These are phyloP conservation scores for Loripinus fragilis DNA, from an alignment of 2,888 invertebrate genomes.

Conservation along the genomic window DNA sequence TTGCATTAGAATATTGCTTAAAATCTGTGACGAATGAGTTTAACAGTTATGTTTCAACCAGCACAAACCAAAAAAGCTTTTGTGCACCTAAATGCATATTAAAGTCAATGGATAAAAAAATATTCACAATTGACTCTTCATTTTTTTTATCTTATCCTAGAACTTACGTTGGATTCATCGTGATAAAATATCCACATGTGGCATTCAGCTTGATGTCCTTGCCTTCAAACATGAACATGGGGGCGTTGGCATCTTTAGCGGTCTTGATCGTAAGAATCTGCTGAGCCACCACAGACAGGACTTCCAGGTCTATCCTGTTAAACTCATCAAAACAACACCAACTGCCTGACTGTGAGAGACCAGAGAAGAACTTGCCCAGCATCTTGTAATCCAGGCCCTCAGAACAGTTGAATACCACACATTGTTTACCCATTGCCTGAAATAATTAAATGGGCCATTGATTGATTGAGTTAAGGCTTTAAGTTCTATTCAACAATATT, in stretches of 20 bases:
- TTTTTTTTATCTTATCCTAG: neutral
- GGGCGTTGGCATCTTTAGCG: conserved; percentile 80
- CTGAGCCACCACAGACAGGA: conserved; percentile 83
- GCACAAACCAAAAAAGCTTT: too few relatives aligned
- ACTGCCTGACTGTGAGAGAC: conserved; percentile 82
- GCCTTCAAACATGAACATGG: conserved; percentile 83
- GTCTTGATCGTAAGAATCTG: conserved; percentile 83
- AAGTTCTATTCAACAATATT: too few relatives aligned
- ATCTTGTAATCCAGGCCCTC: conserved; percentile 83
- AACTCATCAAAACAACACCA: conserved; percentile 84
- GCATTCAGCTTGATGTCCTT: conserved; percentile 82
- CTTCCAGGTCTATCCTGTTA: conserved; percentile 83
- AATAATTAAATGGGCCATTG: too few relatives aligned
- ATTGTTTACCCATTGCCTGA: conserved; percentile 83
- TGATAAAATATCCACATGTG: conserved; percentile 83
- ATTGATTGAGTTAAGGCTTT: too few relatives aligned
- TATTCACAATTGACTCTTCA: too few relatives aligned
- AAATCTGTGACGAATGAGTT: too few relatives aligned
- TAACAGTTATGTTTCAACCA: too few relatives aligned
- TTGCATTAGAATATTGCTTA: too few relatives aligned
- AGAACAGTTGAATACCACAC: conserved; percentile 84
- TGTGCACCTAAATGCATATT: too few relatives aligned
- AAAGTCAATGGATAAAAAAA: too few relatives aligned
- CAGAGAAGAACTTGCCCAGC: conserved; percentile 83
- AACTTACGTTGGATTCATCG: conserved; percentile 83